Evolutionary conservation across 2,113 vertebrate genomes (phyloP).

Genomic region (Ifrita kowaldi): DNA sequence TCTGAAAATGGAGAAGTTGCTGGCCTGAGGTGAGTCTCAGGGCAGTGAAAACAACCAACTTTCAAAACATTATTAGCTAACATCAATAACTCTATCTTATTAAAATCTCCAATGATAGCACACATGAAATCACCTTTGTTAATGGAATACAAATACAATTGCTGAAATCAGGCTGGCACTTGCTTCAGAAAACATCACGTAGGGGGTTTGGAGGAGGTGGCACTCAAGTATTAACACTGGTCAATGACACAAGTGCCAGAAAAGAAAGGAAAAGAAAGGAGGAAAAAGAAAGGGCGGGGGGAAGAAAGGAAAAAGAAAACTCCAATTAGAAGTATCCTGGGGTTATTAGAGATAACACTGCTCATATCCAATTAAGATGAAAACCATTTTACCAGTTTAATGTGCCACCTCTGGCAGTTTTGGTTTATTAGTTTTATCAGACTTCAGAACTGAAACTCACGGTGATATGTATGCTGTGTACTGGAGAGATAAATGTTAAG

Average conservation of each 20-base stretch:
- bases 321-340: constrained; percentile 83
- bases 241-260: constrained; percentile 64
- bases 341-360: constrained; percentile 80
- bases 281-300: neutral
- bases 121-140: constrained; percentile 50
- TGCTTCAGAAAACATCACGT: neutral
- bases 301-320: constrained; percentile 47
- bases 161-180: constrained; percentile 3
- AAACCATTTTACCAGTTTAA: constrained; percentile 81
- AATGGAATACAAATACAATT: constrained; percentile 40
- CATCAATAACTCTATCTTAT: constrained; percentile 51
- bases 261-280: constrained; percentile 41
- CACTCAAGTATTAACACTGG: constrained; percentile 58
- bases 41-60: constrained; percentile 47
- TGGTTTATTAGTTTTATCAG: constrained; percentile 82
- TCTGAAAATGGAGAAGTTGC: constrained; percentile 65
- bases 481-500: constrained; percentile 64
- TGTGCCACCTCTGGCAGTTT: constrained; percentile 81
- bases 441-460: constrained; percentile 74
- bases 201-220: neutral
- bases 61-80: constrained; percentile 43
- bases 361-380: constrained; percentile 85
- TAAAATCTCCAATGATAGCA: constrained; percentile 48
- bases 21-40: constrained; percentile 64
- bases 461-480: constrained; percentile 66